A percentile compares a stretch with the other conserved stretches of the same genome.
phyloP scores from a whole-genome alignment of 2,113 vertebrate genomes.

The Bubo scandiacus region DNA sequence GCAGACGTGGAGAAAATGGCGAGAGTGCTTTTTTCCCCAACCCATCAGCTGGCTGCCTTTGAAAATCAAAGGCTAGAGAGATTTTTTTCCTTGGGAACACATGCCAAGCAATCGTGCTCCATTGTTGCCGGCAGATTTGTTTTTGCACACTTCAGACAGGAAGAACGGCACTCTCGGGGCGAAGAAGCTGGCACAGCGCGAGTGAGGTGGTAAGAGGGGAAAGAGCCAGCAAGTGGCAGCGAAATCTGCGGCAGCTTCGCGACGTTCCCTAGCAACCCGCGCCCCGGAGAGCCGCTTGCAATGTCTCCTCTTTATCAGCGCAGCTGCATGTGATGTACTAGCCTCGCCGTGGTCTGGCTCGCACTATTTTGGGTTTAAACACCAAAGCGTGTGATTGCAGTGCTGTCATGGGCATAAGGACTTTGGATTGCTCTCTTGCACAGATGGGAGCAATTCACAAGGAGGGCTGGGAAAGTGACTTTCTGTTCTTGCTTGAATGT shows the following conservation, averaged over 20 bases:
- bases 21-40: background rate
- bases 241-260: conserved; percentile 8
- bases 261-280: conserved; percentile 48
- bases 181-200: background rate
- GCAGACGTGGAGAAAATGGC: background rate
- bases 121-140: conserved; percentile 34
- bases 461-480: conserved; percentile 38
- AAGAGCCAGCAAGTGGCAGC: background rate
- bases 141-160: background rate
- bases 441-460: conserved; percentile 62
- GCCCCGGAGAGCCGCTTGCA: background rate
- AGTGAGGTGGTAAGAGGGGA: conserved; percentile 16
- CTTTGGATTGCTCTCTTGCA: conserved; percentile 61
- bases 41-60: background rate
- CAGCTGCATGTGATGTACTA: conserved; percentile 45
- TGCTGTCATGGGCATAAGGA: conserved; percentile 41
- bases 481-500: conserved; percentile 58
- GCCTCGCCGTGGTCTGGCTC: background rate
- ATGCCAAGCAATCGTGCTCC: background rate
- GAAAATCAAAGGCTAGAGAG: conserved; percentile 12
- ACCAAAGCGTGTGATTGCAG: conserved; percentile 33
- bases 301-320: conserved; percentile 15
- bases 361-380: conserved; percentile 49
- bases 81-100: background rate
- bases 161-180: background rate